Evolutionary conservation across 2,888 invertebrate genomes (phyloP), one percentile per base, ranked within the genome.

Genomic region (Netelia melanura): DNA sequence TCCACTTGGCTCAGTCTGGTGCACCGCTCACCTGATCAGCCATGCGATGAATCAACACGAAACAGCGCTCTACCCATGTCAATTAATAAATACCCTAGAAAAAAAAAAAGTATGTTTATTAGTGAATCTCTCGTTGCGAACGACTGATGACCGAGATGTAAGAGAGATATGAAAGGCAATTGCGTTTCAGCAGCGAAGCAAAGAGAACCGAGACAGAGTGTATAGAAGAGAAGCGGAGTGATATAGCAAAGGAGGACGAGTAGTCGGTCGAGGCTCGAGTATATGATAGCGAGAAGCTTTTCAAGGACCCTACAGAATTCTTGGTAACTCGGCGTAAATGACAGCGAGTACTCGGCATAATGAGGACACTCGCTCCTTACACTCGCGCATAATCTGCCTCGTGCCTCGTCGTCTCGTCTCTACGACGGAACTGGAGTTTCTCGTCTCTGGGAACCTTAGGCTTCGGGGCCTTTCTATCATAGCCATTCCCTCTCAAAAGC

Each of bases 251-350:
- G 30, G 38, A 44, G 44, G 75, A 80, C 54, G 72, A 79, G 84
- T 87, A 84, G 86, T 86, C 81, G 80, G 86, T 84, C 71, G 86
- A 77, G 84, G 81, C 87, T 87, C 78, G 84, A 86, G 85, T 83
- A 79, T 86, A 87, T 81, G 83, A 74, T 77, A 86, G 83, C 84
- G 87, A 67, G 84, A 84, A 82, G 85, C 77, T 85, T 81, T 84
- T 84, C 78, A 84, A 89, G 89, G 84, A 86, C 86, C 78, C 89
- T 89, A 84, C 86, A 89, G 87, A 87, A 89, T 89, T 89, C 89
- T 89, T 89, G 89, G 89, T 89, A 89, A 90, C 89, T 89, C 86
- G 87, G 89, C 89, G 88, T 89, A 90, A 89, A 90, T 90, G 89
- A 89, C 89, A 90, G 89, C 87, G 84, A 87, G 88, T 87, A 89